phyloP scores from a whole-genome alignment of 2,888 invertebrate species.

The Acrocera orbiculus region DNA sequence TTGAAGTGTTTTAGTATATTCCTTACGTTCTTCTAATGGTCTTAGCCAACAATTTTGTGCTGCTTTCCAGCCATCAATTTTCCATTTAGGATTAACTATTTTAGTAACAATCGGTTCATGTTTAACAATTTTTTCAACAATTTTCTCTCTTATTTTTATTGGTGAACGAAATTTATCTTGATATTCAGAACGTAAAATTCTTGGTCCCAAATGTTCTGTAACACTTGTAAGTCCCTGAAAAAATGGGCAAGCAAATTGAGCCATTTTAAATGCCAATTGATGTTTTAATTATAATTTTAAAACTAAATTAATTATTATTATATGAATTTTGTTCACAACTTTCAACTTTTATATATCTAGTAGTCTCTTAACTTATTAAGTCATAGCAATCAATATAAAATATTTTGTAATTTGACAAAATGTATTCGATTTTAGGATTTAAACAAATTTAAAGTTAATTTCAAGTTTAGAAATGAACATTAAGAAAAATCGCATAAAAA shows the following conservation, averaged over 20 bases:
- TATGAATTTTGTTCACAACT: too few species aligned
- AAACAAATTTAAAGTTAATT: too few species aligned
- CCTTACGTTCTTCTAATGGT: neutral
- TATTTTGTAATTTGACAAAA: too few species aligned
- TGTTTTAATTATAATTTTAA: too few species aligned
- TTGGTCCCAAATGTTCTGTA: slow-evolving; percentile 1
- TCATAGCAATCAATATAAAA: too few species aligned
- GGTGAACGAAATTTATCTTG: neutral
- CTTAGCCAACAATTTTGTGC: neutral
- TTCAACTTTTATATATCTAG: too few species aligned
- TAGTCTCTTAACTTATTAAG: too few species aligned
- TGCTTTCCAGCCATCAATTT: slow-evolving; percentile 2
- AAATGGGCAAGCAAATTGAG: slow-evolving; percentile 2
- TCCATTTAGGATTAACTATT: neutral
- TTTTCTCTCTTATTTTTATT: neutral
- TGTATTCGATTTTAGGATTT: too few species aligned
- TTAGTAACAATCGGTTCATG: neutral
- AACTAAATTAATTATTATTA: too few species aligned
- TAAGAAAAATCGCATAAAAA: too few species aligned
- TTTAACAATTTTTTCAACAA: neutral
- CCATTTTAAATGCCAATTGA: too few species aligned
- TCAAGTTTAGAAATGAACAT: too few species aligned
- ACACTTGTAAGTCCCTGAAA: slow-evolving; percentile 3
- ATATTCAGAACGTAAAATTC: neutral
- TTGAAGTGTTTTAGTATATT: neutral